phyloP scores from a whole-genome alignment of 2,797 vertebrate genomes.

The Chromobotia macracanthus region DNA sequence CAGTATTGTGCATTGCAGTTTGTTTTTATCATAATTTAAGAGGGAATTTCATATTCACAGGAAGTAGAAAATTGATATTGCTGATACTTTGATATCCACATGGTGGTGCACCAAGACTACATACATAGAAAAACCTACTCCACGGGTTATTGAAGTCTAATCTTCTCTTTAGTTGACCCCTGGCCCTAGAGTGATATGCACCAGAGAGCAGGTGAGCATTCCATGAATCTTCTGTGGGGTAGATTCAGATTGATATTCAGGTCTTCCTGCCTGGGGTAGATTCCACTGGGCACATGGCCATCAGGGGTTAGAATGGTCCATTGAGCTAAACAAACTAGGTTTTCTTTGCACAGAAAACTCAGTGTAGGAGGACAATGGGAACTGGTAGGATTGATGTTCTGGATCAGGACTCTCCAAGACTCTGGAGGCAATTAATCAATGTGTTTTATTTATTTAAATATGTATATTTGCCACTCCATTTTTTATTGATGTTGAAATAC shows the following conservation, averaged over 20 bases:
- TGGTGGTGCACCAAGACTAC: neutral
- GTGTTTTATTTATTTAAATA: neutral
- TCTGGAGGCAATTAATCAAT: neutral
- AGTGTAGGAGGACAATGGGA: constrained; percentile 9
- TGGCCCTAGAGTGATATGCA: constrained; percentile 49
- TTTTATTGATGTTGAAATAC: neutral
- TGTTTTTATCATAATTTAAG: neutral
- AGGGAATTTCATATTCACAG: neutral
- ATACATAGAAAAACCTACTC: constrained; percentile 69
- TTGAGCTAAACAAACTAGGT: constrained; percentile 73
- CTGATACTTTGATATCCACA: constrained; percentile 31
- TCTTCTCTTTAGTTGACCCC: constrained; percentile 60
- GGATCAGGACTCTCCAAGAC: constrained; percentile 17
- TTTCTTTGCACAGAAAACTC: constrained; percentile 51
- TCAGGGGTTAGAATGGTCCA: constrained; percentile 74
- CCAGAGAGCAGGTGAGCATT: constrained; percentile 44
- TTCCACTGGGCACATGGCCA: constrained; percentile 68
- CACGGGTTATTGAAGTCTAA: constrained; percentile 68
- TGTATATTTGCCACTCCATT: neutral
- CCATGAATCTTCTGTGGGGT: constrained; percentile 62
- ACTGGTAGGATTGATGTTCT: constrained; percentile 29
- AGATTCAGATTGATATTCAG: constrained; percentile 48
- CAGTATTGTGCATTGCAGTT: neutral
- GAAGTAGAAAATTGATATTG: neutral
- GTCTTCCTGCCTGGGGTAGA: constrained; percentile 47